phyloP scores from a whole-genome alignment of 2,888 invertebrate species.

The Agonum fuliginosum region DNA sequence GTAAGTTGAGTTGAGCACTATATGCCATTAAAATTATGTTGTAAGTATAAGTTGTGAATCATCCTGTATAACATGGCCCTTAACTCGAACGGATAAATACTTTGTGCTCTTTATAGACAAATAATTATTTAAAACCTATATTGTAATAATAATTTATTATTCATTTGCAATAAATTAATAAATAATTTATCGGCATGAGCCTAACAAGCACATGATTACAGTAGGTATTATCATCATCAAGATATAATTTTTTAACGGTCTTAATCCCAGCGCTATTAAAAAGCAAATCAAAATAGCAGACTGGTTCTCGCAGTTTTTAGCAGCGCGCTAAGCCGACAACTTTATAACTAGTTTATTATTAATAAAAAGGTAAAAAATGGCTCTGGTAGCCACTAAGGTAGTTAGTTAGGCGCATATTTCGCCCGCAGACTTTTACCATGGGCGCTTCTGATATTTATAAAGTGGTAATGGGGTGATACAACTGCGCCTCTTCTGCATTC shows the following conservation, averaged over 20 bases:
- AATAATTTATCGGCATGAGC: conserved; percentile 1
- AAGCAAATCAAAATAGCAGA: conserved; percentile 15
- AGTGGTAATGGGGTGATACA: conserved; percentile 36
- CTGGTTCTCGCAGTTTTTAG: conserved; percentile 14
- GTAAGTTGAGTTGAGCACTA: too few species aligned
- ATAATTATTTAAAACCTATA: too few species aligned
- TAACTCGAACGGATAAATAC: too few species aligned
- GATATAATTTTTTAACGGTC: neutral
- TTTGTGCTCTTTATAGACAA: too few species aligned
- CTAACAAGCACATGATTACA: neutral
- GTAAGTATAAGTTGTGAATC: too few species aligned
- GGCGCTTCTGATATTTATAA: conserved; percentile 43
- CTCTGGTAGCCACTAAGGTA: conserved; percentile 9
- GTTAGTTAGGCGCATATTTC: conserved; percentile 32
- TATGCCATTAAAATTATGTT: too few species aligned
- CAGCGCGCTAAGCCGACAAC: conserved; percentile 23
- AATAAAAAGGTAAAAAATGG: conserved; percentile 39
- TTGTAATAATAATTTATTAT: too few species aligned
- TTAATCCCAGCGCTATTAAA: conserved; percentile 4
- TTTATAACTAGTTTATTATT: conserved; percentile 40
- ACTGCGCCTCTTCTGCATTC: conserved; percentile 30
- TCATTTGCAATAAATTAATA: conserved; percentile 9
- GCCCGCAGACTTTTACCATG: neutral
- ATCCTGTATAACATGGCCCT: too few species aligned
- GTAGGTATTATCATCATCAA: neutral